Base-by-base conservation (phyloP, 2,797 vertebrate genomes). In the Salmo trutta region DNA sequence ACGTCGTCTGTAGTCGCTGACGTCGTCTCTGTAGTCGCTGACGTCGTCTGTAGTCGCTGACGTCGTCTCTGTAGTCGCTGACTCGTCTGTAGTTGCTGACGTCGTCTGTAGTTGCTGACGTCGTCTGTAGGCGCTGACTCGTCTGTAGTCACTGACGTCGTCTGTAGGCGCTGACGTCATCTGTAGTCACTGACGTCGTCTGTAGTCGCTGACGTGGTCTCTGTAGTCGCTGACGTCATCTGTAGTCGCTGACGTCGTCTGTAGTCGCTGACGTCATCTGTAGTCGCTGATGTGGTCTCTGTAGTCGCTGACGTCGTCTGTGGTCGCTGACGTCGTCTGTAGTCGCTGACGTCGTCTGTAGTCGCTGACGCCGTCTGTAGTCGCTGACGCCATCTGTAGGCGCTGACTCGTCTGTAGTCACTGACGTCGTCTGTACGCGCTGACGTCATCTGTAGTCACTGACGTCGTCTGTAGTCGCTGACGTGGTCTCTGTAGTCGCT, bases 251-350 rank as follows among this genome's bases (percentile, higher is more conserved):
- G 24, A 24, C 24, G 24, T 24, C 24, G 24, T 24, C 24, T 24
- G 24, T 24, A 24, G 24, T 24, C 24, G 24, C 24, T 24, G 24
- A 31, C 3, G 3, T 31, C 3, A 3, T 31, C 29, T 31, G 29
- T 4, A 31, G 29, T 4, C 52, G 62, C 77, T 79, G 88, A n/a
- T n/a, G n/a, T n/a, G n/a, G n/a, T n/a, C n/a, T n/a, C n/a, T 24
- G 24, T 24, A 24, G 24, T 24, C 24, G 24, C 78, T 79, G 88
- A 89, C 85, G 77, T 89, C 88, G 85, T 36, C 36, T 36, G 82
- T 77, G 74, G 76, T 80, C 81, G 2, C 27, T 29, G 29, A 24
- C 24, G 24, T 24, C 24, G 24, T 24, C 24, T 24, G 24, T 24
- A 24, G 24, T 24, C 24, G 24, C 24, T 24, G 24, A 31, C 3